A percentile compares a stretch with the other conserved stretches of the same genome.
These are phyloP conservation scores for Rhyacophila evoluta DNA, from an alignment of 2,888 invertebrate genomes.

Conservation along the genomic window DNA sequence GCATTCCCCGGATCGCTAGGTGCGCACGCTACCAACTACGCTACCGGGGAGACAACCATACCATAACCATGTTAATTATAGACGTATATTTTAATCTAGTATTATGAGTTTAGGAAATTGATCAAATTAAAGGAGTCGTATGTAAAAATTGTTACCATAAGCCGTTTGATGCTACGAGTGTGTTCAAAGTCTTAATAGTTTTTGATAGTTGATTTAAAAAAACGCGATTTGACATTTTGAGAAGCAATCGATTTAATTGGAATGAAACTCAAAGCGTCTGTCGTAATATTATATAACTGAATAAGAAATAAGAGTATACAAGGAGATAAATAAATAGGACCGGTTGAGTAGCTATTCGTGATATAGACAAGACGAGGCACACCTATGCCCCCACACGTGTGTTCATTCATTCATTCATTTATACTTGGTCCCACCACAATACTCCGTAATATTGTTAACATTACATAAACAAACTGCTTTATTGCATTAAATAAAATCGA, in stretches of 20 bases:
- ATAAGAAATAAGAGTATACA: neutral
- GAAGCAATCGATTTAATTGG: neutral
- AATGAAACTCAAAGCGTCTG: neutral
- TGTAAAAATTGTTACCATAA: too few species aligned
- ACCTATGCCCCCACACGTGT: slow-evolving; percentile 21
- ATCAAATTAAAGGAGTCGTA: too few species aligned
- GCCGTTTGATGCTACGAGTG: too few species aligned
- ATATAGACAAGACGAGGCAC: slow-evolving; percentile 7
- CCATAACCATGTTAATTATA: too few species aligned
- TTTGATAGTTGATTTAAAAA: too few species aligned
- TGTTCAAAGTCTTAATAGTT: too few species aligned
- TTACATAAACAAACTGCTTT: neutral
- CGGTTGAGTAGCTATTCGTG: neutral
- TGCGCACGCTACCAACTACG: too few species aligned
- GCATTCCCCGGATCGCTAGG: too few species aligned
- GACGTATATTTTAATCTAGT: too few species aligned
- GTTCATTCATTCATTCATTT: slow-evolving; percentile 5
- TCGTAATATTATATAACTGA: neutral
- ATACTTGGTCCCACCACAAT: neutral
- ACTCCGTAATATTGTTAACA: neutral
- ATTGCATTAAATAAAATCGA: neutral
- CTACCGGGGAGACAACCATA: too few species aligned
- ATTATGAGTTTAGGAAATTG: too few species aligned
- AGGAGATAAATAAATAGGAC: neutral
- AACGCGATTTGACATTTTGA: too few species aligned